phyloP scores from a whole-genome alignment of 2,888 invertebrate species.

The Mythimna impura region DNA sequence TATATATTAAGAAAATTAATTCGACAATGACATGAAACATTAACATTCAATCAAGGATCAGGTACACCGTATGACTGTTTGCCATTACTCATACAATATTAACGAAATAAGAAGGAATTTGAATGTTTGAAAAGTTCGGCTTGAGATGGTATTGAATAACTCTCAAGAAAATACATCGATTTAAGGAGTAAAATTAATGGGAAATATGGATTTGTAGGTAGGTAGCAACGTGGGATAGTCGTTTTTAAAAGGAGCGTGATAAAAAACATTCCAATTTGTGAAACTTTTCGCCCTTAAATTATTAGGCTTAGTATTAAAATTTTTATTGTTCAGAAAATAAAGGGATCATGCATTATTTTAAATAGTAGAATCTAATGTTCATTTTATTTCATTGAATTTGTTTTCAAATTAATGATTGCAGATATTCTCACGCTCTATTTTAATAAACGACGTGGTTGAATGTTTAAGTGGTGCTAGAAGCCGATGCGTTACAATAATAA shows the following conservation, averaged over 20 bases:
- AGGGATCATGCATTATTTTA: background rate
- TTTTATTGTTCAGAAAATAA: background rate
- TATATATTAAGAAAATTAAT: conserved; percentile 41
- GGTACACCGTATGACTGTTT: conserved; percentile 67
- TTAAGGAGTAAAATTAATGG: conserved; percentile 30
- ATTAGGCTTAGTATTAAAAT: background rate
- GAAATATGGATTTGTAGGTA: conserved; percentile 63
- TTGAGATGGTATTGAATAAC: conserved; percentile 24
- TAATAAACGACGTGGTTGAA: conserved; percentile 17
- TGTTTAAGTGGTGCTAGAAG: conserved; percentile 83
- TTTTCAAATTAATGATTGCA: background rate
- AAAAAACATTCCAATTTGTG: background rate
- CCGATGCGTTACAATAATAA: conserved; percentile 64
- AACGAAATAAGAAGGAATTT: conserved; percentile 47
- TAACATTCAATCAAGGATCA: conserved; percentile 30
- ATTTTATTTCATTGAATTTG: background rate
- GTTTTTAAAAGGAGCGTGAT: conserved; percentile 49
- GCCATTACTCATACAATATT: conserved; percentile 31
- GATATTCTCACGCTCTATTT: conserved; percentile 42
- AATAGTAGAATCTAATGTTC: background rate
- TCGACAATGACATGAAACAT: conserved; percentile 23
- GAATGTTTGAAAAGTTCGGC: conserved; percentile 42
- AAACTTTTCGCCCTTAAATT: background rate
- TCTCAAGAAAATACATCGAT: conserved; percentile 56
- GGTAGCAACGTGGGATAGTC: conserved; percentile 56